Evolutionary conservation across 2,888 invertebrate species (phyloP).

Genomic region (Napeogenes sylphis): DNA sequence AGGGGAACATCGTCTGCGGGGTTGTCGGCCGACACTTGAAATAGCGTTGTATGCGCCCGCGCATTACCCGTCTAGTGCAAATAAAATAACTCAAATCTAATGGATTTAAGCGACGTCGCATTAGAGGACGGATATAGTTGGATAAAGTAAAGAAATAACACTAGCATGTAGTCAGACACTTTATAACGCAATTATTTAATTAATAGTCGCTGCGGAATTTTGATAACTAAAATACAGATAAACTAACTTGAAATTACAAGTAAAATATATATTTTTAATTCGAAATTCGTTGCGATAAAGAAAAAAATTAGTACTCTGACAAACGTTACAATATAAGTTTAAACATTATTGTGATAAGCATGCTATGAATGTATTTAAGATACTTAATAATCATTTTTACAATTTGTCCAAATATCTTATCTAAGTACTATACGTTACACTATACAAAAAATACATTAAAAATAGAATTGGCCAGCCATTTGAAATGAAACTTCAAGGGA

Average conservation of each 20-base stretch:
- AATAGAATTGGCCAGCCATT: constrained; percentile 4
- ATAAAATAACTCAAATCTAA: constrained; percentile 22
- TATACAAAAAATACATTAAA: not conserved
- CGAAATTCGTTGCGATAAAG: no score
- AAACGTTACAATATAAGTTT: no score
- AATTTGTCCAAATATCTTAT: no score
- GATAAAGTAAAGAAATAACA: constrained; percentile 9
- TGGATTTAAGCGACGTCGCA: constrained; percentile 15
- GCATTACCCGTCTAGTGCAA: constrained; percentile 24
- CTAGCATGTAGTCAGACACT: not conserved
- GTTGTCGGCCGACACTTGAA: constrained; percentile 29
- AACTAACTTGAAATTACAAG: no score
- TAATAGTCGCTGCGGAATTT: no score
- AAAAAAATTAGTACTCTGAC: no score
- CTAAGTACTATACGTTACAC: no score
- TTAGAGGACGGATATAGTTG: constrained; percentile 9
- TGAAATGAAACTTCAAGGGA: constrained; percentile 19
- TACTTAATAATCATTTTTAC: no score
- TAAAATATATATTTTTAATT: no score
- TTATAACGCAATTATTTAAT: not conserved
- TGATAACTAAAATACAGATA: no score
- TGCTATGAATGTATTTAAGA: no score
- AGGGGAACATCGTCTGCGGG: constrained; percentile 13
- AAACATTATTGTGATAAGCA: no score
- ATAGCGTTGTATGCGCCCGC: constrained; percentile 23